Evolutionary conservation across 2,113 vertebrate species (phyloP).

Genomic region (Probosciger aterrimus): DNA sequence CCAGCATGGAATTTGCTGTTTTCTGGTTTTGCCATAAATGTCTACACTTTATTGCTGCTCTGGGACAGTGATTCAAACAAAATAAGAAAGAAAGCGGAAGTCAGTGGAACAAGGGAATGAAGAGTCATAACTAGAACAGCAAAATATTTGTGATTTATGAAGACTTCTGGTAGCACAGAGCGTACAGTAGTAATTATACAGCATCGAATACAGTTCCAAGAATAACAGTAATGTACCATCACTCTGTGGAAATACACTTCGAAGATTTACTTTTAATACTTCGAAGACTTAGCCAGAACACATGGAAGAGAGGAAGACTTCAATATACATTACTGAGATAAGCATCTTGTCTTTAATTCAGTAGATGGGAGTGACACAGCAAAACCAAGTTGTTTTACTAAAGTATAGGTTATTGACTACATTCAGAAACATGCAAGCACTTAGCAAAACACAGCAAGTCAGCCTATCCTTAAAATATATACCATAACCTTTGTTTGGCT

Average conservation of each 20-base stretch:
- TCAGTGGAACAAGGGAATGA: neutral
- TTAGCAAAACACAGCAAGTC: neutral
- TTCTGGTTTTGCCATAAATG: constrained; percentile 25
- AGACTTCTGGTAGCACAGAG: neutral
- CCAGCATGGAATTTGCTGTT: neutral
- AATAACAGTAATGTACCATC: neutral
- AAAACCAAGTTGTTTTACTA: neutral
- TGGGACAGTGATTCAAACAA: neutral
- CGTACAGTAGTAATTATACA: neutral
- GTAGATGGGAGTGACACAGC: neutral
- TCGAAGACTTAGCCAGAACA: neutral
- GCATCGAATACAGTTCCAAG: neutral
- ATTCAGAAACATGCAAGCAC: neutral
- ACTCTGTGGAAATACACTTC: neutral
- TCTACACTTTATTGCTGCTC: constrained; percentile 1
- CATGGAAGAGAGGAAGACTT: neutral
- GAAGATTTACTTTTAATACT: neutral
- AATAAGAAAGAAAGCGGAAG: neutral
- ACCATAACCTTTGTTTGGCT: neutral
- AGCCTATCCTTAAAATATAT: neutral
- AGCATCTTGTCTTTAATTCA: neutral
- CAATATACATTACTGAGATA: neutral
- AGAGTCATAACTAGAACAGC: neutral
- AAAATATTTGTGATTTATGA: constrained; percentile 46
- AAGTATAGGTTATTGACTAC: neutral